phyloP scores from a whole-genome alignment of 2,113 vertebrate genomes.

The Chaetops frenatus region DNA sequence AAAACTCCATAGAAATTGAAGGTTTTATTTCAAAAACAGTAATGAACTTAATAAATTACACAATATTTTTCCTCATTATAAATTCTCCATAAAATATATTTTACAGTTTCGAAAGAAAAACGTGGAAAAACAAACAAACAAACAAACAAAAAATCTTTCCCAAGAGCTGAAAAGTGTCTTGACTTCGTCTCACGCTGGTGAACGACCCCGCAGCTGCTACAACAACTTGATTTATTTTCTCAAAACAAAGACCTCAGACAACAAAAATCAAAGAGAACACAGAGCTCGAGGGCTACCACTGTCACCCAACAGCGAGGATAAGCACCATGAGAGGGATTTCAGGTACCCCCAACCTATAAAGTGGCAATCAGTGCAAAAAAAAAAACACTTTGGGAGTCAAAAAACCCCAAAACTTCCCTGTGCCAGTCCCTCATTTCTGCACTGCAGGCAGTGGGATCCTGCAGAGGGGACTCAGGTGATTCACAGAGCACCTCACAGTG shows the following conservation, averaged over 20 bases:
- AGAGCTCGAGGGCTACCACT: conserved; percentile 20
- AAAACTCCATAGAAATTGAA: conserved; percentile 42
- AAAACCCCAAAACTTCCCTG: background rate
- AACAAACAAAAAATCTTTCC: background rate
- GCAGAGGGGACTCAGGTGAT: background rate
- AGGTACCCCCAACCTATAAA: conserved; percentile 62
- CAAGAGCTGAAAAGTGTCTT: conserved; percentile 67
- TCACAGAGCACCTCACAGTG: background rate
- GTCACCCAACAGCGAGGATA: conserved; percentile 60
- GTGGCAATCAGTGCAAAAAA: conserved; percentile 75
- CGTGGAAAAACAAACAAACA: background rate
- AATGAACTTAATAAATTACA: conserved; percentile 80
- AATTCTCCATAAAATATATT: conserved; percentile 79
- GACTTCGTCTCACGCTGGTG: conserved; percentile 74
- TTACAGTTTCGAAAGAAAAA: conserved; percentile 67
- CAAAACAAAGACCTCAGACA: conserved; percentile 58
- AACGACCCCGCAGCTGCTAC: conserved; percentile 71
- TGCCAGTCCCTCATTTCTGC: background rate
- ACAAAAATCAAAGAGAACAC: conserved; percentile 40
- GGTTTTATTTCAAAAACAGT: conserved; percentile 72
- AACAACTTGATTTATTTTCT: conserved; percentile 52
- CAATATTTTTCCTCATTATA: conserved; percentile 72
- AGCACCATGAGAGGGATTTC: conserved; percentile 73
- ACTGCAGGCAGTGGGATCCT: background rate
- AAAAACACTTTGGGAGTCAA: conserved; percentile 62